Evolutionary conservation across 2,888 invertebrate species (phyloP).

Genomic region (Pammene fasciana): DNA sequence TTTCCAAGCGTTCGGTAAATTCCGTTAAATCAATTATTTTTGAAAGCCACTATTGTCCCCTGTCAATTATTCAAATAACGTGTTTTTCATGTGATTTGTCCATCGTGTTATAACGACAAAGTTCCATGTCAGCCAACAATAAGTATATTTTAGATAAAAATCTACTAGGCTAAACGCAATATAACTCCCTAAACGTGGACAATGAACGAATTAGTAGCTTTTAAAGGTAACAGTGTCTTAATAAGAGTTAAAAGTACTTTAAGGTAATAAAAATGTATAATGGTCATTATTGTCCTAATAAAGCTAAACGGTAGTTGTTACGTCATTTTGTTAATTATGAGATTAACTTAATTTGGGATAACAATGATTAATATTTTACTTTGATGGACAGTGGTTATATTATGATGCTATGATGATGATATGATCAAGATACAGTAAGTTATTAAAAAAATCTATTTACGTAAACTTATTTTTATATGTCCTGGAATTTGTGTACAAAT

Average conservation of each 20-base stretch:
- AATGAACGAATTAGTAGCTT: conserved; percentile 30
- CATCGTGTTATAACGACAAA: conserved; percentile 6
- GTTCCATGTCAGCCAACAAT: conserved; percentile 16
- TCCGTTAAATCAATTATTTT: conserved; percentile 15
- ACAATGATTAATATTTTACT: not conserved
- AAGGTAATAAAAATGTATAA: conserved; percentile 21
- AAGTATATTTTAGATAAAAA: conserved; percentile 19
- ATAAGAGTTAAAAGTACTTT: conserved; percentile 28
- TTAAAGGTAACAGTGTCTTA: conserved; percentile 34
- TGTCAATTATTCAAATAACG: conserved; percentile 21
- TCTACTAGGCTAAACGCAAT: conserved; percentile 2
- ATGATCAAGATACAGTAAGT: too few species aligned
- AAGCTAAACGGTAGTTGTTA: conserved; percentile 22
- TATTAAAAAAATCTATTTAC: too few species aligned
- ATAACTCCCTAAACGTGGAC: conserved; percentile 17
- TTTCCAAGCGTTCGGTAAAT: not conserved
- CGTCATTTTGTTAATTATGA: conserved; percentile 18
- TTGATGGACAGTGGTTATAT: not conserved
- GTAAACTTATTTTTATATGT: too few species aligned
- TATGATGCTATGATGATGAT: not conserved
- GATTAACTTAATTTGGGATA: not conserved
- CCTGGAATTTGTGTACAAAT: too few species aligned
- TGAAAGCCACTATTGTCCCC: conserved; percentile 25
- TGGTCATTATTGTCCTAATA: conserved; percentile 23
- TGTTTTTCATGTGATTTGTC: conserved; percentile 4